Evolutionary conservation across 2,113 vertebrate genomes (phyloP), one percentile per base, ranked within the genome.

Genomic region (Oreotrochilus melanogaster): DNA sequence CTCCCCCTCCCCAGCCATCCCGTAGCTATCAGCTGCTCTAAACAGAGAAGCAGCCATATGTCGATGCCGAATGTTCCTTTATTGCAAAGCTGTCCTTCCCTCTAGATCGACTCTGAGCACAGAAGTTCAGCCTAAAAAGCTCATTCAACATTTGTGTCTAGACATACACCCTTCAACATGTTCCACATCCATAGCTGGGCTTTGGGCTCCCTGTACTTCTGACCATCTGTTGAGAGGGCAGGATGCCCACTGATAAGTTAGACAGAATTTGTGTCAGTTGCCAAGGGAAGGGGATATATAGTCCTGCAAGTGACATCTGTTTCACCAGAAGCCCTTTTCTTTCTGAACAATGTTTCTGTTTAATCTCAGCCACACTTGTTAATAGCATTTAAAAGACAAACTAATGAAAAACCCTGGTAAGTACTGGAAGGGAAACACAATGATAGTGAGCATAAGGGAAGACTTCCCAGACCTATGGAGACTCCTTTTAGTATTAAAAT

Each of bases 201-300:
- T 94, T 89, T 81, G 71, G 51, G 93, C 66, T 89, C 78, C 76
- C 78, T 10, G 5, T 33, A 28, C 31, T 85, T 73, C 51, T 70
- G 73, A 78, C 95, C 97, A 91, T 95, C 96, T 94, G 97, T 87
- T 78, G 39, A 45, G 88, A 93, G 87, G 89, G 91, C 91, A 89
- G n/a, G 37, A 35, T 88, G 89, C 92, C 92, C 92, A 83, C 80
- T 76, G 82, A 73, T 37, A 74, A 60, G 88, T 85, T 94, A 76
- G 88, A 39, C 86, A 94, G 87, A 92, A 84, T 64, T 83, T 82
- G 67, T 56, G 43, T 75, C 65, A 43, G 78, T 85, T 94, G 87
- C 86, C 92, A 93, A 88, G 91, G 50, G 80, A 91, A 94, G 70
- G 65, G 67, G 69, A 75, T 90, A 82, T 58, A 89, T 10, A 73